phyloP scores from a whole-genome alignment of 2,113 vertebrate species.

The Gopherus flavomarginatus region DNA sequence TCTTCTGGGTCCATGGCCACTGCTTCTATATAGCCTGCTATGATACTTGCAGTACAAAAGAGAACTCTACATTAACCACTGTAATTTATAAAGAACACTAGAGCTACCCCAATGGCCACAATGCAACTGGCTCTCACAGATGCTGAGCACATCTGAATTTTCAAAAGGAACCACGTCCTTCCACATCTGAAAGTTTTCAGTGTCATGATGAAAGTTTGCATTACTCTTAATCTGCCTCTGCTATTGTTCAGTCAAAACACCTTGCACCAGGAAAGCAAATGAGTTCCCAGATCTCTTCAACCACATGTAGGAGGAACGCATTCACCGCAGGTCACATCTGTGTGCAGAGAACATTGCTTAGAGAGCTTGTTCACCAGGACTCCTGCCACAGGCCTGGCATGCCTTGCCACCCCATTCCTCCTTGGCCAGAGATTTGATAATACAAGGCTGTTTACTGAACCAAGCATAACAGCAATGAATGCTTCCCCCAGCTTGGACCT shows the following conservation, averaged over 20 bases:
- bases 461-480: background rate
- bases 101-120: background rate
- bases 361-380: background rate
- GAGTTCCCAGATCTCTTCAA: background rate
- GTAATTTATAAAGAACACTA: background rate
- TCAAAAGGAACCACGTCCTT: background rate
- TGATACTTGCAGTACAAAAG: constrained; percentile 38
- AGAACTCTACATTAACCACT: background rate
- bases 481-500: background rate
- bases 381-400: background rate
- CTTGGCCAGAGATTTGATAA: background rate
- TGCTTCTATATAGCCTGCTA: background rate
- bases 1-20: background rate
- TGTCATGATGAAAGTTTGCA: background rate
- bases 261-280: background rate
- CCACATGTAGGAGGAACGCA: background rate
- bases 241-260: background rate
- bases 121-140: background rate
- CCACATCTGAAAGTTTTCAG: background rate
- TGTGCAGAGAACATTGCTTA: background rate
- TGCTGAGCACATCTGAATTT: background rate
- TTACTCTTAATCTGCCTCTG: background rate
- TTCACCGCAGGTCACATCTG: background rate
- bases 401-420: background rate
- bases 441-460: background rate